Conservation (phyloP, 2,113 vertebrate species). For the Podarcis muralis region DNA sequence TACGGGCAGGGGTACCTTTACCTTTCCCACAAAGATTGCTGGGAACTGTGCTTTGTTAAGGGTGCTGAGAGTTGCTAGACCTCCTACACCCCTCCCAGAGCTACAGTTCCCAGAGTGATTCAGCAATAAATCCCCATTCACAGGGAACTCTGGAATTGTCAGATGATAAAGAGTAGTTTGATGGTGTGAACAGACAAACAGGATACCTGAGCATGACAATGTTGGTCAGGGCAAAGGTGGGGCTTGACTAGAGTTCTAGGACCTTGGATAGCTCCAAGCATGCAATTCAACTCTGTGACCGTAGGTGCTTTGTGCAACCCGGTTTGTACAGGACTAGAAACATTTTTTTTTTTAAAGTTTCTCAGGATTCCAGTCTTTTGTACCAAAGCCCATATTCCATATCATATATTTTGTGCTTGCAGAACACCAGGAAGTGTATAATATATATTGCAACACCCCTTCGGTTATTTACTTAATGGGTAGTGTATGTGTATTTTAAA, state of each 20-base stretch:
- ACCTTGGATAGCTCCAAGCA: background rate
- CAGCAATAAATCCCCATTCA: no score
- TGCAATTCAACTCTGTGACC: background rate
- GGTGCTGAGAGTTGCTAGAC: no score
- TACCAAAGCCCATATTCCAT: background rate
- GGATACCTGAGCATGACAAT: no score
- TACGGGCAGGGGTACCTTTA: no score
- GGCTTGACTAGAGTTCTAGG: background rate
- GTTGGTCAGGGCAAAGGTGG: background rate
- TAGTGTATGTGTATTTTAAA: background rate
- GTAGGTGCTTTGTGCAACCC: background rate
- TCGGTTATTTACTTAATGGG: slow-evolving; percentile 49
- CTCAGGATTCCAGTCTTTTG: background rate
- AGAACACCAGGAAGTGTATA: background rate
- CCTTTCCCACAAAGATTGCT: background rate
- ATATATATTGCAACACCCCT: slow-evolving; percentile 1
- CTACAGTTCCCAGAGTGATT: no score
- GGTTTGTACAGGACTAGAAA: background rate
- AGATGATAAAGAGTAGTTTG: background rate
- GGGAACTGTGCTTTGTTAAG: no score
- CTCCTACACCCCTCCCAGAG: no score
- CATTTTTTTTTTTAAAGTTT: background rate
- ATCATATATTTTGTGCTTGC: background rate
- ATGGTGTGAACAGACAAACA: background rate
- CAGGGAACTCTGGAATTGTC: background rate